Conservation (phyloP, 2,113 vertebrate species). For the Ictalurus furcatus region DNA sequence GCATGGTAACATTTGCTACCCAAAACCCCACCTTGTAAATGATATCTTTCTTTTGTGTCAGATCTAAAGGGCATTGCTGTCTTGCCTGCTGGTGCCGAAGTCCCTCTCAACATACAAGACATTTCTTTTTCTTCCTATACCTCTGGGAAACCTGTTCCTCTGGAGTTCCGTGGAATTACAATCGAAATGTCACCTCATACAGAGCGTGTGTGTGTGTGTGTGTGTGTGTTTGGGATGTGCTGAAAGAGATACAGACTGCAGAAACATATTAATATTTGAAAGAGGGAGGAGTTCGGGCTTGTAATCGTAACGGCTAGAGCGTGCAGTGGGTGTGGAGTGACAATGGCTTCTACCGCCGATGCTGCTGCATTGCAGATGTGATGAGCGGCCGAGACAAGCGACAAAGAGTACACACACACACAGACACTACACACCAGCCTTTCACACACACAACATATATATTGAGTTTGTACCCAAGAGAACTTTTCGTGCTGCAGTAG, state of each 20-base stretch:
- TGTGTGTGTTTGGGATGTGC: not conserved
- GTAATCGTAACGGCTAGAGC: conserved; percentile 12
- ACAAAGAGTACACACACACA: not conserved
- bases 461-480: not conserved
- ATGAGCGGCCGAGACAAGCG: conserved; percentile 20
- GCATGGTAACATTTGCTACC: not conserved
- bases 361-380: conserved; percentile 57
- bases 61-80: not conserved
- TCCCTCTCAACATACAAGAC: not conserved
- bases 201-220: too few species aligned
- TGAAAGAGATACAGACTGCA: not conserved
- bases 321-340: conserved; percentile 42
- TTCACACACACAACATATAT: conserved; percentile 2
- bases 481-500: not conserved
- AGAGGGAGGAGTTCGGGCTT: conserved; percentile 16
- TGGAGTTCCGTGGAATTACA: not conserved
- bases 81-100: not conserved
- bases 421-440: not conserved
- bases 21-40: not conserved
- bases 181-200: conserved; percentile 5
- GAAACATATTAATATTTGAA: conserved; percentile 10
- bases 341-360: not conserved
- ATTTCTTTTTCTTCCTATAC: not conserved
- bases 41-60: not conserved
- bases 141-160: not conserved